A percentile compares a stretch with the other conserved stretches of the same genome.
Conservation (phyloP, 2,113 vertebrate species). For the Brachyistius frenatus region DNA sequence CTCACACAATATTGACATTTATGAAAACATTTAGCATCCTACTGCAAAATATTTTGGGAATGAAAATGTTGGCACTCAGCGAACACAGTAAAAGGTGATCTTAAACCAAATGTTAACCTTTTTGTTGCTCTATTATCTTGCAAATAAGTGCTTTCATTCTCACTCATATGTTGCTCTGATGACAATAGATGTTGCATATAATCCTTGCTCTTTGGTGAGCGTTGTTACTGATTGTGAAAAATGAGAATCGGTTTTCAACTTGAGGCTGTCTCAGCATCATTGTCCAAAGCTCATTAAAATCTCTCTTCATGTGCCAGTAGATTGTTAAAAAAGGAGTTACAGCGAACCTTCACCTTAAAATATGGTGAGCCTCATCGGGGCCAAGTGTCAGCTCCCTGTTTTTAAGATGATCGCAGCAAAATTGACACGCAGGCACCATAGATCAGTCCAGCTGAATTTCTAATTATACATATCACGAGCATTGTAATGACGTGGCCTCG, state of each 20-base stretch:
- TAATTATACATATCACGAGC: constrained; percentile 43
- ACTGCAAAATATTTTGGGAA: neutral
- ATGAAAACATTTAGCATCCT: neutral
- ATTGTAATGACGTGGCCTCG: constrained; percentile 18
- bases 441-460: constrained; percentile 28
- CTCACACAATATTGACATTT: constrained; percentile 2
- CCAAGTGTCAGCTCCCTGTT: constrained; percentile 39
- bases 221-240: constrained; percentile 70
- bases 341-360: constrained; percentile 42
- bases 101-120: constrained; percentile 23
- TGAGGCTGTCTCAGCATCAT: constrained; percentile 41
- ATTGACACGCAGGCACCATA: constrained; percentile 10
- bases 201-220: constrained; percentile 72
- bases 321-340: constrained; percentile 59
- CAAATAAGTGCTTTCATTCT: constrained; percentile 41
- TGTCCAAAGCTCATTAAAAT: constrained; percentile 60
- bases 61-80: neutral
- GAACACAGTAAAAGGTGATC: constrained; percentile 3
- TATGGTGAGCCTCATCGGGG: constrained; percentile 33
- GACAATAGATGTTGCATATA: constrained; percentile 68
- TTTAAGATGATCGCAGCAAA: constrained; percentile 48
- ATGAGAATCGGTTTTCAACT: constrained; percentile 50
- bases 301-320: constrained; percentile 28
- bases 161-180: constrained; percentile 54
- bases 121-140: constrained; percentile 23